Base-by-base conservation (phyloP, 2,797 vertebrate genomes). In the Poeciliopsis turneri region DNA sequence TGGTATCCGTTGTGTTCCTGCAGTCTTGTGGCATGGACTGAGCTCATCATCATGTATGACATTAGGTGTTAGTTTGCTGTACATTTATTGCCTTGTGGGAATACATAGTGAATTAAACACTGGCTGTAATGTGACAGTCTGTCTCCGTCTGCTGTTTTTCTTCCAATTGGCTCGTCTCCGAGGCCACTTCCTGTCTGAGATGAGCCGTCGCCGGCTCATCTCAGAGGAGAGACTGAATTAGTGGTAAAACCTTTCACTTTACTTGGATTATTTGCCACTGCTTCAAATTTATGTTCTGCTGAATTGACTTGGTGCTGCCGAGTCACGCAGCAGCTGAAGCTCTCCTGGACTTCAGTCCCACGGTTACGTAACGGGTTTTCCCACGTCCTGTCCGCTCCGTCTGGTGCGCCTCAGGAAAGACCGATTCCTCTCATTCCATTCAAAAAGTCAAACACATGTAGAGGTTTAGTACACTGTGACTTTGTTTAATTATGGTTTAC, bases 81-180 rank as follows among this genome's bases (percentile, higher is more conserved):
- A 93, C 88, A 93, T 91, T 91, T 92, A 86, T 84, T 82, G 90
- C 93, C 89, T 94, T 88, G 92, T 95, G 90, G 92, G 90, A 91
- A 90, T 75, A 93, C 89, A 91, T 85, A 90, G 86, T 92, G 86
- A 89, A 94, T 91, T 93, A 94, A 94, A 94, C 93, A 94, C 93
- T 94, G 92, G 92, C 86, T 94, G 91, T 92, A 90, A 91, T 88
- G 90, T 92, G 89, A 86, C 72, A 1, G 2, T 30, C 15, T 2
- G 82, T 78, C 74, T 86, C 83, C 0, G 43, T 73, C 33, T 89
- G 73, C 59, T 85, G 72, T 59, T 87, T 85, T 51, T 73, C 15
- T n/a, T 75, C 0, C 23, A 33, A 46, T 15, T 57, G 46, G 77
- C 23, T 9, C 41, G 30, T 66, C 61, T 39, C 33, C 4, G 61